Conservation (phyloP, 2,797 vertebrate genomes). For the Vultur gryphus region DNA sequence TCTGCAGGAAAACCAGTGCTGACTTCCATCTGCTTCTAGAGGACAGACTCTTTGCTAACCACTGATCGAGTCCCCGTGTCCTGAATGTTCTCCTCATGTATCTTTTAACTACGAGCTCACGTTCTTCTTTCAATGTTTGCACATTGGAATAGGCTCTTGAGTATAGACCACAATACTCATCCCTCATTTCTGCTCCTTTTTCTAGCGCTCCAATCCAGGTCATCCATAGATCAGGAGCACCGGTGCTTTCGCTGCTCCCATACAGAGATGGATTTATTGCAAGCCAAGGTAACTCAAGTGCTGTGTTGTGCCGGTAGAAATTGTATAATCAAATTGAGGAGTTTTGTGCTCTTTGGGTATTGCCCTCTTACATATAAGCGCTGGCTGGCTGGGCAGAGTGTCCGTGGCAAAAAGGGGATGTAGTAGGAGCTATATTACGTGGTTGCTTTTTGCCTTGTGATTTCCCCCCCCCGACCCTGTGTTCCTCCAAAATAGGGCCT, state of each 20-base stretch:
- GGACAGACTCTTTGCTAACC: not conserved
- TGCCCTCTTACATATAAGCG: rapidly evolving
- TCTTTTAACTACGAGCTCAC: not conserved
- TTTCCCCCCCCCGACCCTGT: not conserved
- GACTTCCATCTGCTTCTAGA: not conserved
- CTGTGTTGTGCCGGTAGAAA: not conserved
- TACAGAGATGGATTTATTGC: constrained; percentile 76
- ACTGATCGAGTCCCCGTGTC: not conserved
- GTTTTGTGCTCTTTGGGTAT: not conserved
- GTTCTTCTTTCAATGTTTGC: not conserved
- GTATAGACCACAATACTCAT: not conserved
- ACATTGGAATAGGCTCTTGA: not conserved
- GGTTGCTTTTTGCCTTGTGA: not conserved
- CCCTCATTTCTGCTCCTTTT: not conserved
- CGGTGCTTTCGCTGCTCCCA: constrained; percentile 69
- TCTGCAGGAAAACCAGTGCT: not conserved
- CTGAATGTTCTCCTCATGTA: not conserved
- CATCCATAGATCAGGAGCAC: constrained; percentile 75
- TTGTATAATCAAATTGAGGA: rapidly evolving
- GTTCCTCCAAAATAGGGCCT: rapidly evolving
- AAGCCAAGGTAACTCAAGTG: constrained; percentile 72
- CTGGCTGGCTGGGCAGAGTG: not conserved
- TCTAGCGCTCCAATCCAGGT: constrained; percentile 71
- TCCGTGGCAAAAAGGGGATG: no score
- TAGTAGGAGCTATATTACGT: rapidly evolving